Conservation (phyloP, 1,140 invertebrate species). For the Neelides sp. region DNA sequence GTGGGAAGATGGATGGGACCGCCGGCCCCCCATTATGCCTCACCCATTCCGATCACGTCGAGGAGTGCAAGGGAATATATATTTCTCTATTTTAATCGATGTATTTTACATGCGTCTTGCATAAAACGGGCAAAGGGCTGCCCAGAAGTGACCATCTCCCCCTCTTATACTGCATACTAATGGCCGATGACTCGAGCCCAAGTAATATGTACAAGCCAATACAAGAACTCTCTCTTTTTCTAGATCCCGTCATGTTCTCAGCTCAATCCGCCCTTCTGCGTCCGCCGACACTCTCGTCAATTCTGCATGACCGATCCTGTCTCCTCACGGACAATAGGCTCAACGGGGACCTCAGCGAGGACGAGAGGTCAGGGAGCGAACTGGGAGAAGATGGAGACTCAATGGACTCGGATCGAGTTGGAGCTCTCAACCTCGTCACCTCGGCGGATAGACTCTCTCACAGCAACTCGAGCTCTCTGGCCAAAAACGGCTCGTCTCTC, state of each 20-base stretch:
- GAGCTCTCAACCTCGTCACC: conserved; percentile 43
- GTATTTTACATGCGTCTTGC: conserved; percentile 33
- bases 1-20: no score
- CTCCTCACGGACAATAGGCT: conserved; percentile 40
- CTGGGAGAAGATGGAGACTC: conserved; percentile 43
- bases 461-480: conserved; percentile 1
- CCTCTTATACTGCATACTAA: conserved; percentile 29
- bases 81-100: conserved; percentile 32
- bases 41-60: conserved; percentile 24
- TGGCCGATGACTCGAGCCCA: conserved; percentile 7
- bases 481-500: conserved; percentile 7
- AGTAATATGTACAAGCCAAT: not conserved
- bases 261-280: conserved; percentile 9
- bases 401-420: conserved; percentile 43
- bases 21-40: conserved; percentile 3
- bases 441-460: conserved; percentile 19
- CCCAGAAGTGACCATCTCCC: conserved; percentile 30
- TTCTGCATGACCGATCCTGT: conserved; percentile 11
- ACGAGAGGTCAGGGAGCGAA: conserved; percentile 41
- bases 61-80: conserved; percentile 26
- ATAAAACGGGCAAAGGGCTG: conserved; percentile 31
- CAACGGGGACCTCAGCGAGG: conserved; percentile 43
- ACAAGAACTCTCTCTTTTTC: conserved; percentile 4
- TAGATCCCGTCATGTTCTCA: conserved; percentile 11
- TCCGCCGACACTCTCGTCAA: conserved; percentile 7